Evolutionary conservation across 2,113 vertebrate genomes (phyloP), one percentile per base, ranked within the genome.

Genomic region (Mus spicilegus): DNA sequence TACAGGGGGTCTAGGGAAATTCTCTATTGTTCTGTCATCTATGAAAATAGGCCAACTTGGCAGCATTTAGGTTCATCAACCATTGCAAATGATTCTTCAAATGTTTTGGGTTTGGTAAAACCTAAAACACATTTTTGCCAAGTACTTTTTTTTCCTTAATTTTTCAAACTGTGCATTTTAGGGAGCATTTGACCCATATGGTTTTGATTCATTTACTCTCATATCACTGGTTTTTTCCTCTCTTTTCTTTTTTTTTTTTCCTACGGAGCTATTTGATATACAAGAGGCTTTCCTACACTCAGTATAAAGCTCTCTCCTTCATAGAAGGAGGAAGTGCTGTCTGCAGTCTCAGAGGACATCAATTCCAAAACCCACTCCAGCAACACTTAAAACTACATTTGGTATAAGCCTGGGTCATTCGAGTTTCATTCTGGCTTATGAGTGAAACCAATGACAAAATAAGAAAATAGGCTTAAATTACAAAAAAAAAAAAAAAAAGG

Each of bases 71-170:
- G 96, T 96, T 98, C 96, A 92, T 97, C 98, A 97, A 94, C 95
- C 94, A 96, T 96, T 93, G 95, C 95, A 97, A 98, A 97, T 97
- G 97, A 97, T 97, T 98, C 97, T 96, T 98, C 97, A 97, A 98
- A 98, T 98, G 96, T 97, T 98, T 97, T 97, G 96, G 96, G 97
- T 98, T 98, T 97, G 98, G 97, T 97, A 96, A 98, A 98, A 97
- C 97, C 96, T 81, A 96, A 97, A 97, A 97, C 98, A 97, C 97
- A 97, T 98, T 98, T 97, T 95, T 97, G 93, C 95, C 97, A 95
- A 92, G 96, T 90, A 96, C 96, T 97, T 97, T 97, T 97, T 94
- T 94, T 89, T 96, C 84, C 97, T 96, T 97, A 97, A 97, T 97
- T 98, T 98, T 98, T 98, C 96, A 93, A 98, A 97, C 97, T 97